Evolutionary conservation across 2,888 invertebrate genomes (phyloP).

Genomic region (Erpobdella octoculata): DNA sequence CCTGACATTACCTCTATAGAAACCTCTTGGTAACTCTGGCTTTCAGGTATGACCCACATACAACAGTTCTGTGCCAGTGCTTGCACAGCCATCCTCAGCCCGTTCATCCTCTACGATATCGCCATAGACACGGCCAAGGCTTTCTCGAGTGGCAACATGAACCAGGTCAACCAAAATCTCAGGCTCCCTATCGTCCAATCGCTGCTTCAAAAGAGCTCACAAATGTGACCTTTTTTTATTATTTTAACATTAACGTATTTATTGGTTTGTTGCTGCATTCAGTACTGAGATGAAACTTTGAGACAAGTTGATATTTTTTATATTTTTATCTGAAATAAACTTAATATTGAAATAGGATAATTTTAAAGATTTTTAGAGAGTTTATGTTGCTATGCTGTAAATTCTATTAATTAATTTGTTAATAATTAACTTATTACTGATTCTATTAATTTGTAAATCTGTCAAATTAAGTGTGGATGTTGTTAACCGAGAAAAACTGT

Average conservation of each 20-base stretch:
- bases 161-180: not conserved
- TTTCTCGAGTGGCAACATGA: not conserved
- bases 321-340: not conserved
- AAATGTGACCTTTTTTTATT: slow-evolving; percentile 63
- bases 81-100: slow-evolving; percentile 88
- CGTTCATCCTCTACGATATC: slow-evolving; percentile 88
- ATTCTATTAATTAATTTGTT: too few relatives aligned
- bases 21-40: not conserved
- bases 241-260: not conserved
- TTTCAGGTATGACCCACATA: slow-evolving; percentile 74
- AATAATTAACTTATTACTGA: too few relatives aligned
- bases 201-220: slow-evolving; percentile 89
- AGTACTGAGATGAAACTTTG: not conserved
- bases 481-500: not conserved
- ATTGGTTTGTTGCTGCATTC: not conserved
- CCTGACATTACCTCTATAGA: not conserved
- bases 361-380: too few relatives aligned
- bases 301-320: not conserved
- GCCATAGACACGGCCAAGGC: slow-evolving; percentile 77
- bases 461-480: too few relatives aligned
- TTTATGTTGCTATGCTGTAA: too few relatives aligned
- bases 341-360: not conserved
- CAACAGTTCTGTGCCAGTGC: slow-evolving; percentile 94
- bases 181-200: slow-evolving; percentile 77
- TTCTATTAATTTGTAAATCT: too few relatives aligned